Percentiles rank a stretch among this genome's conserved stretches.
phyloP scores from a whole-genome alignment of 2,888 invertebrate genomes.

The Sipunculus nudus region DNA sequence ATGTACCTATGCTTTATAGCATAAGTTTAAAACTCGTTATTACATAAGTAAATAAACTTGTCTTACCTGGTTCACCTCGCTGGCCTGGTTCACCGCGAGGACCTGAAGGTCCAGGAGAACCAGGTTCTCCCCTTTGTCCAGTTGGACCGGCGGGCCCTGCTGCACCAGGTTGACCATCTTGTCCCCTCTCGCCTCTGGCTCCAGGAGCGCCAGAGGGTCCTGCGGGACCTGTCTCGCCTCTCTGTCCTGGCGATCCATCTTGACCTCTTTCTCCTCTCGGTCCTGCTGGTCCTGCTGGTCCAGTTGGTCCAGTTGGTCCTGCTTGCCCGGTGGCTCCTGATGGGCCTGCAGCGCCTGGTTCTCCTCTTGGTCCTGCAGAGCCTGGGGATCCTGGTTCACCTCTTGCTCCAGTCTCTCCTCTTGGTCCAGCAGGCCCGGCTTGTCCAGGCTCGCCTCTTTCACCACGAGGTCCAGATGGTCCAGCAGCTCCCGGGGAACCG shows the following conservation, averaged over 20 bases:
- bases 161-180: slow-evolving; percentile 65
- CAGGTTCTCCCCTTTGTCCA: slow-evolving; percentile 70
- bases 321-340: too few relatives aligned
- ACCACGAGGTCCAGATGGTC: slow-evolving; percentile 67
- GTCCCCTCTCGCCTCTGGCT: slow-evolving; percentile 22
- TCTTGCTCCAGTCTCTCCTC: slow-evolving; percentile 16
- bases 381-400: slow-evolving; percentile 26
- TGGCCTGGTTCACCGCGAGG: slow-evolving; percentile 14
- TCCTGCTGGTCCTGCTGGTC: too few relatives aligned
- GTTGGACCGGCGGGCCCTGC: slow-evolving; percentile 80
- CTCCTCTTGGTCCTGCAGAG: slow-evolving; percentile 68
- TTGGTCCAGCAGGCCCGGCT: background rate
- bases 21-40: too few relatives aligned
- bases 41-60: too few relatives aligned
- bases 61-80: slow-evolving; percentile 58
- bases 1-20: too few relatives aligned
- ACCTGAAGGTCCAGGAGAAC: slow-evolving; percentile 66
- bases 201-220: slow-evolving; percentile 31
- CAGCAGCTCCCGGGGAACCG: slow-evolving; percentile 68
- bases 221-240: slow-evolving; percentile 28
- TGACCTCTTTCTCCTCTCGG: slow-evolving; percentile 76
- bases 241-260: slow-evolving; percentile 59
- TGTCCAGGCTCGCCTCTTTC: background rate
- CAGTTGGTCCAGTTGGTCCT: too few relatives aligned
- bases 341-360: slow-evolving; percentile 76